Evolutionary conservation across 2,888 invertebrate species (phyloP).

Genomic region (Tricholauxania praeusta): DNA sequence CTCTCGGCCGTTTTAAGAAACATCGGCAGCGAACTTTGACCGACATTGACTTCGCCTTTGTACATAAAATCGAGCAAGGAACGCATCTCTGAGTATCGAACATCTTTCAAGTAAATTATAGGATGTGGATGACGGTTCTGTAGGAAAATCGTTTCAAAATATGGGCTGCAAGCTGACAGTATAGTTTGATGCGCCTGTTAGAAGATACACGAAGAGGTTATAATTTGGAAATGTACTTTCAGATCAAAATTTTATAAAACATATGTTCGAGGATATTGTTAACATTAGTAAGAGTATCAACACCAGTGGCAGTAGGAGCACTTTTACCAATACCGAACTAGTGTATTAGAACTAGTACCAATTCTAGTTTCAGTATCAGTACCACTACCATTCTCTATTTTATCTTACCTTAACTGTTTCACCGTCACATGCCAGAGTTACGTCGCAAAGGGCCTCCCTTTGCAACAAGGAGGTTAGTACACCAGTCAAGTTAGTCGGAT

Average conservation of each 20-base stretch:
- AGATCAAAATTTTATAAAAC: no score
- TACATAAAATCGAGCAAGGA: slow-evolving; percentile 94
- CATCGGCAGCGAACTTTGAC: slow-evolving; percentile 90
- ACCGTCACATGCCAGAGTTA: slow-evolving; percentile 92
- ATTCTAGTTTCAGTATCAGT: neutral
- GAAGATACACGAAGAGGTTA: neutral
- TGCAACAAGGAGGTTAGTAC: slow-evolving; percentile 88
- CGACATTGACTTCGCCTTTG: slow-evolving; percentile 91
- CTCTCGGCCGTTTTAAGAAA: slow-evolving; percentile 94
- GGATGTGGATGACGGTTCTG: slow-evolving; percentile 91
- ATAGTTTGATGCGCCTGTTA: slow-evolving; percentile 92
- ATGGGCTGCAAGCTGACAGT: slow-evolving; percentile 93
- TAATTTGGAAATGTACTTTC: no score
- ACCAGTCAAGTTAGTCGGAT: slow-evolving; percentile 91
- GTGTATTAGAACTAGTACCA: neutral
- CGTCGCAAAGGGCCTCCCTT: slow-evolving; percentile 91
- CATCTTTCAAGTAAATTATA: slow-evolving; percentile 93
- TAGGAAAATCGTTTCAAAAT: slow-evolving; percentile 92
- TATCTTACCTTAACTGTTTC: slow-evolving; percentile 81
- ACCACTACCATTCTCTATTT: neutral
- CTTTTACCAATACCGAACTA: no score
- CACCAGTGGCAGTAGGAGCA: no score
- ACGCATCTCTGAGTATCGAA: slow-evolving; percentile 89
- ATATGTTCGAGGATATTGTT: no score
- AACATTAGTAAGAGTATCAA: no score